phyloP scores from a whole-genome alignment of 2,797 vertebrate genomes.

The Nyctalus aviator region DNA sequence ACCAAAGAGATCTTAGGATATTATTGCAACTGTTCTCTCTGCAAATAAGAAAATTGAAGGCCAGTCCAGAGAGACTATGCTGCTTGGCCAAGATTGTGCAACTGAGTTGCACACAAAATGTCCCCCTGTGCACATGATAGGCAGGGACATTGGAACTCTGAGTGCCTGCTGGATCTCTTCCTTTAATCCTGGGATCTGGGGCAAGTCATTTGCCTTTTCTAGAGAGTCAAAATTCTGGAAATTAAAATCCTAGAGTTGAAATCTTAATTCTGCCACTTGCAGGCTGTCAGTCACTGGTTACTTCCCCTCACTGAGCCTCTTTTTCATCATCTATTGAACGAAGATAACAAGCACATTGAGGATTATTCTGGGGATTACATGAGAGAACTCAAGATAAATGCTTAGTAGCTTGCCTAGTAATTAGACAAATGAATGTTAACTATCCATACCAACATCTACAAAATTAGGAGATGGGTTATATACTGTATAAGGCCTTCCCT shows the following conservation, averaged over 20 bases:
- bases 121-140: not conserved
- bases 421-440: conserved; percentile 9
- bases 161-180: not conserved
- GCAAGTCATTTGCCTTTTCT: not conserved
- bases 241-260: not conserved
- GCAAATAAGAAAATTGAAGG: not conserved
- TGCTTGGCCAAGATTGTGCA: not conserved
- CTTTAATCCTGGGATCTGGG: not conserved
- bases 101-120: not conserved
- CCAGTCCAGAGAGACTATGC: not conserved
- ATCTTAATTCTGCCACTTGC: not conserved
- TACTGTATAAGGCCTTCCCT: not conserved
- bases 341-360: not conserved
- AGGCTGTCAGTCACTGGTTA: not conserved
- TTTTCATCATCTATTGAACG: not conserved
- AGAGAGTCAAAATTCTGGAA: not conserved
- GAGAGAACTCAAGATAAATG: not conserved
- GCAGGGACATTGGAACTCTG: not conserved
- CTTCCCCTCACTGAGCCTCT: not conserved
- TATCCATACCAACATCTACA: not conserved
- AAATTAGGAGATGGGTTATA: not conserved
- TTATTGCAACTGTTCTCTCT: not conserved
- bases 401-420: not conserved
- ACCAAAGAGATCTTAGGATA: not conserved
- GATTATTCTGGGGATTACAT: not conserved